Base-by-base conservation (phyloP, 2,113 vertebrate genomes). In the Pholis gunnellus region DNA sequence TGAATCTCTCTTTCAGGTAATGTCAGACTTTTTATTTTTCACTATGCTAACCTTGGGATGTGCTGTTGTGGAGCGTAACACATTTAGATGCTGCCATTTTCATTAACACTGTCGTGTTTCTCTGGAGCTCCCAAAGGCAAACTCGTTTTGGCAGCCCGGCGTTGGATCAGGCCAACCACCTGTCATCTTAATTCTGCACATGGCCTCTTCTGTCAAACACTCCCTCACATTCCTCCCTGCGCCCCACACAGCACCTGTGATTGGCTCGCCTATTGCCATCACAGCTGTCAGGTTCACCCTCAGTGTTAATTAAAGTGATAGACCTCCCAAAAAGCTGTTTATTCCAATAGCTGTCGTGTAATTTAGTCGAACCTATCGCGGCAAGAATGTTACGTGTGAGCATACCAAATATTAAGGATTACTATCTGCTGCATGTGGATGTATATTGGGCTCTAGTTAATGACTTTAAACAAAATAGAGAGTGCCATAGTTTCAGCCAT, bases 151-250 rank as follows among this genome's bases (percentile, higher is more conserved):
- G 91, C 91, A 94, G 90, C 78, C 76, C 74, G 61, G 76, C 31
- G 57, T 50, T 46, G 90, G 89, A 91, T 90, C 91, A 89, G 89
- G 66, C 86, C 85, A 78, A 84, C 79, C 92, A 94, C 93, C 91
- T 95, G 92, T 94, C 93, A 90, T 87, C 84, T 88, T 79, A 86
- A 87, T 92, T 91, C 83, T 91, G 85, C 86, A 86, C 93, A 91
- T 91, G 86, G 89, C 84, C 85, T 86, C 81, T 31, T 66, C 92
- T 90, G 87, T 94, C 87, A 89, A 87, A 88, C 85, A 84, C 87
- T 87, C 81, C 65, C 79, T 82, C 79, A 84, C 80, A 93, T 92
- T 87, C 86, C 84, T 89, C 75, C 67, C 70, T 7, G 34, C 81
- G 78, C 80, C 85, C 87, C 86, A 82, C 86, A 67, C 84, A 68